Base-by-base conservation (phyloP, 2,888 invertebrate genomes). In the Tetramorium bicarinatum region DNA sequence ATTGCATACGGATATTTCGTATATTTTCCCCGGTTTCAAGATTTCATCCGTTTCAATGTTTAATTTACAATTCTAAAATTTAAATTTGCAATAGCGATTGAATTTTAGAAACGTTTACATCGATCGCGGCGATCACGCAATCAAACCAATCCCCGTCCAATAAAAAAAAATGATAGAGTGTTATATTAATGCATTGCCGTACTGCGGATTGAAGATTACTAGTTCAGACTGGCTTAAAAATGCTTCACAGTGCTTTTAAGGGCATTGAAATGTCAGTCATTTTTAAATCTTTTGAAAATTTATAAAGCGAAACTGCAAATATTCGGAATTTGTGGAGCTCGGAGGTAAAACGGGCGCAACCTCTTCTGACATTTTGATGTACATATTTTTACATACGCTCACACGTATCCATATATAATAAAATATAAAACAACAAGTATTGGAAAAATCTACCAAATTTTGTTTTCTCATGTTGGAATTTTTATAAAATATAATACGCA, bases 251-350 rank as follows among this genome's bases (percentile, higher is more conserved):
- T 0, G 41, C n/a, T 59, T 29, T 44, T 59, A 9, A 34, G 18
- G 25, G 41, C 25, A 72, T 18, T 41, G 13, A 72, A 72, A 72
- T 41, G 25, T 7, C 41, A 25, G 13, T 41, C 25, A 74, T 29
- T 74, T 74, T 74, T 38, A 34, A 38, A 71, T 71, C 71, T 54
- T 71, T 54, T 59, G 61, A 59, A 74, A 74, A 74, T 74, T 74
- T 29, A 74, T 74, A 44, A 74, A 74, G 6, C n/a, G 15, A 44
- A 61, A 74, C 61, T 61, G 18, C 44, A 61, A 61, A 74, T 74
- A 74, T 59, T 74, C 61, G 61, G 15, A 44, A 61, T 74, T 74
- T 61, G 61, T 29, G 29, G 8, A 61, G 29, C 13, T 61, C 38
- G 25, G 7, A 41, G 11, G 0, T 74, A 59, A 44, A 74, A 59